Percentiles rank a stretch among this genome's conserved stretches.
phyloP scores from a whole-genome alignment of 2,113 vertebrate genomes.

The Nesoenas mayeri region DNA sequence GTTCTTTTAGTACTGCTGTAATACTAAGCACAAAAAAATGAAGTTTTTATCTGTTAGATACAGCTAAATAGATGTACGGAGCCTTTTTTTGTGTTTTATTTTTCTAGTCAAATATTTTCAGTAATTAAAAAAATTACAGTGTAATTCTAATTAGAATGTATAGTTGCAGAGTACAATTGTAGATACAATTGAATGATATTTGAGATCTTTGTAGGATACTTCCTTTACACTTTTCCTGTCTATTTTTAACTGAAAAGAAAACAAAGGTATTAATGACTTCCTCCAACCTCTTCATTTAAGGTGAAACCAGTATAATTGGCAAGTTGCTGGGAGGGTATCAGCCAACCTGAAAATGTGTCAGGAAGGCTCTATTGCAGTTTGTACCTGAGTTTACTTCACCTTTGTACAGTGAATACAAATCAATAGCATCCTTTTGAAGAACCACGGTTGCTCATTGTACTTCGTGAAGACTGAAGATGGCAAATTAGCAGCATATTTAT shows the following conservation, averaged over 20 bases:
- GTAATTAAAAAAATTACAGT: background rate
- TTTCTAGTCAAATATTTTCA: background rate
- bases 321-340: background rate
- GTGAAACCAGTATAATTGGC: background rate
- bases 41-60: background rate
- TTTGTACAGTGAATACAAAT: background rate
- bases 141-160: background rate
- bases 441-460: fast-evolving
- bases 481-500: background rate
- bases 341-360: background rate
- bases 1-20: background rate
- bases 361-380: background rate
- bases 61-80: background rate
- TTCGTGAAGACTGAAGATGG: background rate
- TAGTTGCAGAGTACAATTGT: background rate
- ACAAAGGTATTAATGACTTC: background rate
- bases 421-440: background rate
- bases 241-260: background rate
- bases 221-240: background rate
- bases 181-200: too few species aligned
- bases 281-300: background rate
- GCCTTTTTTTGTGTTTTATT: background rate
- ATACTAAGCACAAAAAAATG: background rate
- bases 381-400: background rate
- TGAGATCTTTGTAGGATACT: background rate